Percentiles rank a stretch among this genome's conserved stretches.
phyloP scores from a whole-genome alignment of 2,797 vertebrate species.

The Cottoperca gobio region DNA sequence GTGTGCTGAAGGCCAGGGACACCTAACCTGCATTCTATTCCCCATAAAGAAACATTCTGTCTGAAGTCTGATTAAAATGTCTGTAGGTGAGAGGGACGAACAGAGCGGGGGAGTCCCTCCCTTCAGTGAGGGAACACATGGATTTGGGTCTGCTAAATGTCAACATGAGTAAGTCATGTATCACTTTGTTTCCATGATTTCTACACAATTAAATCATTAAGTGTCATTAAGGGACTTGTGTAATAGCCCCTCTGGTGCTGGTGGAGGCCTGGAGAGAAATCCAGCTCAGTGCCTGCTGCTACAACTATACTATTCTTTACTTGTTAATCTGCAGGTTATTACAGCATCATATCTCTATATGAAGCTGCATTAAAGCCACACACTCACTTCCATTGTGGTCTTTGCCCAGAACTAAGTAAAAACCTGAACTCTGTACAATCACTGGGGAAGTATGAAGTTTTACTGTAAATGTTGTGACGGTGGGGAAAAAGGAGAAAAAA shows the following conservation, averaged over 20 bases:
- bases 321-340: conserved; percentile 60
- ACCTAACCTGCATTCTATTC: neutral
- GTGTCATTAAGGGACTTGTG: conserved; percentile 80
- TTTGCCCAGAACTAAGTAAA: conserved; percentile 31
- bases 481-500: conserved; percentile 39
- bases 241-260: conserved; percentile 72
- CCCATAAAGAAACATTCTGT: neutral
- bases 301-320: conserved; percentile 29
- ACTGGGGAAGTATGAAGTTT: conserved; percentile 64
- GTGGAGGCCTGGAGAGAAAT: conserved; percentile 33
- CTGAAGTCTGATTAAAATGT: conserved; percentile 13
- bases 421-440: conserved; percentile 44
- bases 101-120: conserved; percentile 27
- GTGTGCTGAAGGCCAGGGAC: neutral
- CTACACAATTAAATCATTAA: conserved; percentile 83
- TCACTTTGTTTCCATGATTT: conserved; percentile 82
- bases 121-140: conserved; percentile 70
- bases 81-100: conserved; percentile 24
- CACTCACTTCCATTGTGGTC: conserved; percentile 42
- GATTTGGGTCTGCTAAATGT: conserved; percentile 76
- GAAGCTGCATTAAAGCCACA: conserved; percentile 43
- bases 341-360: conserved; percentile 37
- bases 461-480: conserved; percentile 59
- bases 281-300: conserved; percentile 43
- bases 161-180: conserved; percentile 78